These are phyloP conservation scores for Corydoras maculifer DNA, from an alignment of 2,113 vertebrate species.

Conservation along the genomic window DNA sequence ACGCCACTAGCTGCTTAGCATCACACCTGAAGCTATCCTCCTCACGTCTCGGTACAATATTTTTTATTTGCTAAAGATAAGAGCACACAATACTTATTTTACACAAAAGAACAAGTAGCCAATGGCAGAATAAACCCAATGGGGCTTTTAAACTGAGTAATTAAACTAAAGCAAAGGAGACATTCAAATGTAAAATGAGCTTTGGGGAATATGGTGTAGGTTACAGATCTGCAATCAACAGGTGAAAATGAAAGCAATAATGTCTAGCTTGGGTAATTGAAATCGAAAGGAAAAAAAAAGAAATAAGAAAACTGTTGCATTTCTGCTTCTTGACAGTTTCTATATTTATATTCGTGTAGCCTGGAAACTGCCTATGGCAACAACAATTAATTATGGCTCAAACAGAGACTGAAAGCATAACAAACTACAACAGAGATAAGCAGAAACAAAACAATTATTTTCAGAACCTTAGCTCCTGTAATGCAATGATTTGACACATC, in stretches of 20 bases:
- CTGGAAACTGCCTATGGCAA: constrained; percentile 12
- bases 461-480: neutral
- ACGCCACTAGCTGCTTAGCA: constrained; percentile 48
- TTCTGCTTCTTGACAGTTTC: neutral
- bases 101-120: constrained; percentile 3
- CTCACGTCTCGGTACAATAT: constrained; percentile 2
- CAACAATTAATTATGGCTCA: constrained; percentile 11
- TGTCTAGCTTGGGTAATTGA: constrained; percentile 16
- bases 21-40: constrained; percentile 50
- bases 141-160: constrained; percentile 20
- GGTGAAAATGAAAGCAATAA: neutral
- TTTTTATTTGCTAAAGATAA: neutral
- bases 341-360: constrained; percentile 1
- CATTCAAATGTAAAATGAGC: neutral
- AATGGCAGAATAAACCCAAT: constrained; percentile 13
- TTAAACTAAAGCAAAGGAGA: constrained; percentile 8
- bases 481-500: neutral
- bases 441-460: constrained; percentile 1
- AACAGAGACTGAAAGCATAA: constrained; percentile 10
- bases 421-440: neutral
- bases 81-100: neutral
- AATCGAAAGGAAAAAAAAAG: neutral
- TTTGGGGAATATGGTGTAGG: neutral
- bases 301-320: constrained; percentile 4
- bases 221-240: neutral